Base-by-base conservation (phyloP, 2,797 vertebrate genomes). In the Helarctos malayanus region DNA sequence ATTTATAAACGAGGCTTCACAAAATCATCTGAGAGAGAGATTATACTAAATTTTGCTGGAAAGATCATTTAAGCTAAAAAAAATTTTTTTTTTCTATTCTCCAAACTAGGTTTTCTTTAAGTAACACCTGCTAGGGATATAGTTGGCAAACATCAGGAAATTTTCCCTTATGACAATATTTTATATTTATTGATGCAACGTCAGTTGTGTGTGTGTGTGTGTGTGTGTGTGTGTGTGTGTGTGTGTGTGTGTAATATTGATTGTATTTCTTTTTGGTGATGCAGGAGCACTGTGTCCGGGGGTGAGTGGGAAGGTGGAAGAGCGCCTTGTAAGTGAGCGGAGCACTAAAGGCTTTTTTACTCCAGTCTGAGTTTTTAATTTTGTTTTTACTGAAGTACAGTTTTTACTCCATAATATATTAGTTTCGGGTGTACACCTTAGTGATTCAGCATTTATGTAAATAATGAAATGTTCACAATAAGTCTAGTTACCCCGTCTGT, bases 51-150 rank as follows among this genome's bases (percentile, higher is more conserved):
- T 69, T 93, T 92, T 52, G 12, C 18, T 81, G 5, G 38, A 73
- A 93, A 93, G 52, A 80, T 61, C 56, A 92, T 45, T 83, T 91
- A 94, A 89, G 35, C 9, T 57, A 71, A 89, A 89, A 76, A 56
- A 56, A 63, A 19, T 23, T 47, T 11, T 27, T 52, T 71, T 90
- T 95, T 76, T 32, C 16, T 82, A 27, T 56, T 68, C 38, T 81
- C 41, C 35, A 82, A 71, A 29, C 1, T n/a, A 52, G 1, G 5
- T 86, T 78, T 82, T 59, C 35, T 79, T 88, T 63, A 78, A 89
- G 25, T 65, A 87, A 83, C 6, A 76, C 10, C 29, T 81, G 29
- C 18, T 89, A 54, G 14, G 27, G n/a, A 86, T 32, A 73, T n/a
- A 57, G 15, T 81, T 76, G 41, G 18, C 18, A 93, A 90, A 32